Evolutionary conservation across 2,797 vertebrate genomes (phyloP), one percentile per base, ranked within the genome.

Genomic region (Labroides dimidiatus): DNA sequence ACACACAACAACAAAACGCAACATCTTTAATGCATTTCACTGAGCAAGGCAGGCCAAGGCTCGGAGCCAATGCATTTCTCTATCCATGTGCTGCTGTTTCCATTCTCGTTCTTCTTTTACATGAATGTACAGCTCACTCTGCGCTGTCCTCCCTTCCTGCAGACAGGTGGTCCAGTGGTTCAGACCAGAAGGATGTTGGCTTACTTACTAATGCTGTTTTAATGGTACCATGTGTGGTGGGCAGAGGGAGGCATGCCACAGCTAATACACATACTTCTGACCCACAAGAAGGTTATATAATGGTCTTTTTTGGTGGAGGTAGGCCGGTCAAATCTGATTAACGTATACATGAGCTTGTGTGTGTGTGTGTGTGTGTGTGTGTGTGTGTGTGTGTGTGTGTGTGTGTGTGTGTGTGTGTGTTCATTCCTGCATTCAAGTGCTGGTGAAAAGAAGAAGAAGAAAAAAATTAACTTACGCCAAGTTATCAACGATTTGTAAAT

Each of bases 161-260:
- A 85, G 83, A 84, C 84, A 89, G 87, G 88, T 91, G 89, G 87
- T 88, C 84, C 0, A 13, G 70, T 53, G 81, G 68, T 76, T 85
- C 70, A 82, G 79, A 84, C 78, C 62, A 78, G 72, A 68, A 58
- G 73, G 78, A 80, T 82, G 81, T 86, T 88, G 86, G 87, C 90
- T 89, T 84, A 80, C 77, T 44, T 41, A 82, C 69, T 91, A 87
- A 91, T 90, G 82, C 82, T 73, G 75, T 79, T 89, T 88, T 87
- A 90, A 84, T 87, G 80, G 84, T 67, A 42, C 78, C 77, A 79
- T 76, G 76, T 84, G 77, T 82, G 65, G 69, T 54, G 72, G 71
- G 64, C 21, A 69, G 61, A 78, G 67, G 67, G 65, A 80, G 72
- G 52, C 66, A 50, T 23, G 19, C 72, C 68, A 69, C 66, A 78